A percentile compares a stretch with the other conserved stretches of the same genome.
phyloP scores from a whole-genome alignment of 1,140 invertebrate genomes.

The Metopolophium dirhodum region DNA sequence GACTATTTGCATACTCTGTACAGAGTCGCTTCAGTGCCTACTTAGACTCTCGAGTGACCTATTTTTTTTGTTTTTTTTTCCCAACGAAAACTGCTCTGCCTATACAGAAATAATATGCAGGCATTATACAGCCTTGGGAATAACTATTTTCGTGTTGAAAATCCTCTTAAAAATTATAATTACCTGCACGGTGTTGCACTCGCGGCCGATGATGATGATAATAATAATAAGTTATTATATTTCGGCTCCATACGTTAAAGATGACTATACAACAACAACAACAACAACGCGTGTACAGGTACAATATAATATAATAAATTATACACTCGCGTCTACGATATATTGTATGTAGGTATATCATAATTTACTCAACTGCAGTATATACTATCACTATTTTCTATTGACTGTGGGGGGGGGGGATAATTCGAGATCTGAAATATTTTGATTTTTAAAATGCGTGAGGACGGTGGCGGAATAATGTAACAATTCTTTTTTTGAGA shows the following conservation, averaged over 20 bases:
- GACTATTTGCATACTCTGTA: not conserved
- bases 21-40: not conserved
- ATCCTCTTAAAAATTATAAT: not conserved
- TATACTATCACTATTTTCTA: not conserved
- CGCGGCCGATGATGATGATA: not conserved
- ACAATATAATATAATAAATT: slow-evolving; percentile 21
- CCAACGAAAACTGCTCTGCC: not conserved
- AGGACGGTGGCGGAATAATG: not conserved
- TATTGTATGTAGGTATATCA: not conserved
- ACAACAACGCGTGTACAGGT: not conserved
- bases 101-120: not conserved
- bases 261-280: slow-evolving; percentile 1
- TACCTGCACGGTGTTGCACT: not conserved
- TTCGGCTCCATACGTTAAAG: not conserved
- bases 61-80: not conserved
- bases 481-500: not conserved
- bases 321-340: not conserved
- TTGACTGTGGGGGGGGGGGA: not conserved
- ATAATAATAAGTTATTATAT: slow-evolving; percentile 7
- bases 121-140: not conserved
- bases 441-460: not conserved
- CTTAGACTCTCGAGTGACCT: not conserved
- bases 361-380: not conserved
- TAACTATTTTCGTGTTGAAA: not conserved
- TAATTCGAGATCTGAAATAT: not conserved